phyloP scores from a whole-genome alignment of 2,797 vertebrate species.

The Ambastaia sidthimunki region DNA sequence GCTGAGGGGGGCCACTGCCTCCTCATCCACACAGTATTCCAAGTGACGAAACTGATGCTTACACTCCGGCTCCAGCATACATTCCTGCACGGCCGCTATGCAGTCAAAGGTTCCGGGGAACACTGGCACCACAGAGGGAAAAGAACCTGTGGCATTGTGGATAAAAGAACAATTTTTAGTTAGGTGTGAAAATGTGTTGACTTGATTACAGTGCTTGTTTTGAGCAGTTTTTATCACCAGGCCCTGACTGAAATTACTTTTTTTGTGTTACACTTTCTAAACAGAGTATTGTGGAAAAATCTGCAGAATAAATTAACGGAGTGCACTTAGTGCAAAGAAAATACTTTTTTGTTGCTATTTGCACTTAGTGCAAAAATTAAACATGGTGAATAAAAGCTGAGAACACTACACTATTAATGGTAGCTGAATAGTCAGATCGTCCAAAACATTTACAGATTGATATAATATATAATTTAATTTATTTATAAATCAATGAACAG shows the following conservation, averaged over 20 bases:
- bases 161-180: neutral
- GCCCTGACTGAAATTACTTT: no score
- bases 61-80: constrained; percentile 78
- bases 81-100: constrained; percentile 79
- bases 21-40: constrained; percentile 80
- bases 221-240: neutral
- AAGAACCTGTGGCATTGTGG: constrained; percentile 35
- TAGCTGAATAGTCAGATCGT: neutral
- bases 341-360: no score
- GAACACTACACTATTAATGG: neutral
- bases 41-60: constrained; percentile 80
- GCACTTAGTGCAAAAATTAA: no score
- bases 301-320: neutral
- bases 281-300: neutral
- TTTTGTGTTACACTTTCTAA: neutral
- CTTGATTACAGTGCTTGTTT: neutral
- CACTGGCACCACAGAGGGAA: constrained; percentile 67
- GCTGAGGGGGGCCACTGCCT: constrained; percentile 66
- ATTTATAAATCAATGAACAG: neutral
- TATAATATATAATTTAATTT: neutral
- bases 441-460: neutral
- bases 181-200: neutral
- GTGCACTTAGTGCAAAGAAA: no score
- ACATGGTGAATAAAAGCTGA: no score
- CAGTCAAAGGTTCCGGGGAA: constrained; percentile 75